These are phyloP conservation scores for Synaphobranchus kaupii DNA, from an alignment of 2,797 vertebrate genomes.

Conservation along the genomic window DNA sequence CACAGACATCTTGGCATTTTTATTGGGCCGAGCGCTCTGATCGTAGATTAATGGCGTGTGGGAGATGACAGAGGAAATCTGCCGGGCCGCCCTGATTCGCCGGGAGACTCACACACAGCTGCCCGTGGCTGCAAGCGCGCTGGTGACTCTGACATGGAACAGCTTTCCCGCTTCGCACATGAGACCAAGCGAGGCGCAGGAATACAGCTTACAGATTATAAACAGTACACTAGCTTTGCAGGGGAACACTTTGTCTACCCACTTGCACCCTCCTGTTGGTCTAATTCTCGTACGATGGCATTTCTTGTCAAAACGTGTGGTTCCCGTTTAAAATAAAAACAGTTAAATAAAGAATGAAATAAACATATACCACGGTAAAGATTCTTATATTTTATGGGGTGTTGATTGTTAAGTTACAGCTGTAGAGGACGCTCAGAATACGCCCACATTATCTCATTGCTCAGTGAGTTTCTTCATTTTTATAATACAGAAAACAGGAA, in stretches of 20 bases:
- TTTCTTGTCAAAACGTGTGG: not conserved
- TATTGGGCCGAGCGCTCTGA: slow-evolving; percentile 60
- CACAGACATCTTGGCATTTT: slow-evolving; percentile 61
- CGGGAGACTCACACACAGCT: slow-evolving; percentile 56
- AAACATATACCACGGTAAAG: not conserved
- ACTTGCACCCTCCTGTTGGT: not conserved
- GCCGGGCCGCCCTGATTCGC: slow-evolving; percentile 55
- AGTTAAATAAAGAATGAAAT: not conserved
- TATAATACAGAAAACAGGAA: not conserved
- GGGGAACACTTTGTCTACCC: not conserved
- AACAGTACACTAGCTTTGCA: not conserved
- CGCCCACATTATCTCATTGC: not conserved
- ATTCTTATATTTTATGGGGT: not conserved
- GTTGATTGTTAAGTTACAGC: not conserved
- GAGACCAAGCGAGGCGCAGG: not conserved
- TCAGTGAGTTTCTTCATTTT: not conserved
- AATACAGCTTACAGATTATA: not conserved
- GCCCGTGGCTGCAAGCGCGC: slow-evolving; percentile 58
- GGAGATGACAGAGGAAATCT: slow-evolving; percentile 71
- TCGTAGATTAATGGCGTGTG: slow-evolving; percentile 69
- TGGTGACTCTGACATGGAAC: slow-evolving; percentile 65
- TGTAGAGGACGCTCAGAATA: not conserved
- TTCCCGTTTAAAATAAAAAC: not conserved
- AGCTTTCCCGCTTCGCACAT: slow-evolving; percentile 44
- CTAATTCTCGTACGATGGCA: not conserved